Evolutionary conservation across 2,113 vertebrate genomes (phyloP), one percentile per base, ranked within the genome.

Genomic region (Girardinichthys multiradiatus): DNA sequence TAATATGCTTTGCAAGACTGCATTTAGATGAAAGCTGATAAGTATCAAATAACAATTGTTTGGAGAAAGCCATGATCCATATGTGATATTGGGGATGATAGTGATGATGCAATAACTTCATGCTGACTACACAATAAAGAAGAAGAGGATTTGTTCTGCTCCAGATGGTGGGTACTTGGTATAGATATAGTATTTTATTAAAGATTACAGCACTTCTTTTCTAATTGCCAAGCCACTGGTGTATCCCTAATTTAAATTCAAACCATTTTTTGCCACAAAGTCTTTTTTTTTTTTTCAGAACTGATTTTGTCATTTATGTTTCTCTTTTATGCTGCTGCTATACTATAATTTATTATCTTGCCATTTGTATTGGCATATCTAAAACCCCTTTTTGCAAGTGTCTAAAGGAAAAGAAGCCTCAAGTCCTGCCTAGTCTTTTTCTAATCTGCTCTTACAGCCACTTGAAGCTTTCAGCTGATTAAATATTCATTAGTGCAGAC

Each of bases 1-100:
- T 64, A 76, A 79, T 76, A 51, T 64, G 69, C 69, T 81, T 77
- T 80, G 57, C 37, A 64, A 64, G 64, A 74, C 66, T 59, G 58
- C 45, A 68, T 81, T 85, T 72, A 70, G 71, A 76, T 72, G 13
- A 70, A 57, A 26, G 28, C 64, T 30, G 54, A 45, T 57, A 24
- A 6, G 13, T 70, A 61, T 81, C 62, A 51, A 42, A 59, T 39
- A 57, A 63, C 54, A 45, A 15, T 4, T 59, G 61, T 26, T 8
- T 28, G 6, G 19, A 10, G 3, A 7, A 57, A 35, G 64, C 57
- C 39, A 27, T 30, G 64, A 39, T 42, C 33, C 30, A 35, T 27
- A 37, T 65, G 30, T 17, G 35, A 64, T 19, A 6, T 45, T 4
- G 42, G 42, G 42, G 7, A 19, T 45, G 33, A 57, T 62, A 35